These are phyloP conservation scores for Bos indicus DNA, from an alignment of 2,113 vertebrate species.

Conservation along the genomic window DNA sequence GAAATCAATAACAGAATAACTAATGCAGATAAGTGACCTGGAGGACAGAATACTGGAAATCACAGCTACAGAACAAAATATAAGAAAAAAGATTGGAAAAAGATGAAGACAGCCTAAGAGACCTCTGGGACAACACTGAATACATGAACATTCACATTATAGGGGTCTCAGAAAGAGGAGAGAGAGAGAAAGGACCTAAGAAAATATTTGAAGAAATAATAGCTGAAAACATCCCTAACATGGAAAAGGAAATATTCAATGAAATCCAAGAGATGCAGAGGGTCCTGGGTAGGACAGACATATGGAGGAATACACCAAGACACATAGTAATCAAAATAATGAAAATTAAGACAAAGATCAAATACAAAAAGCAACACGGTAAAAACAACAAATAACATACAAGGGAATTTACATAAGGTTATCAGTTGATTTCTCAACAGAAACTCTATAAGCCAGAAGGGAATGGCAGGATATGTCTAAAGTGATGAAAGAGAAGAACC, in stretches of 20 bases:
- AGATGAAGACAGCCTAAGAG: neutral
- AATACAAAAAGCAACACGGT: neutral
- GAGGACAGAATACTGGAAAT: neutral
- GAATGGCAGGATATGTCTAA: neutral
- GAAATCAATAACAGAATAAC: neutral
- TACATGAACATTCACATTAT: neutral
- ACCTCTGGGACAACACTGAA: neutral
- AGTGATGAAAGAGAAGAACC: neutral
- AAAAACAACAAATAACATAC: neutral
- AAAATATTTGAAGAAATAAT: neutral
- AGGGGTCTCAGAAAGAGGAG: neutral
- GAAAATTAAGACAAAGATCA: neutral
- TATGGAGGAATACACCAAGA: neutral
- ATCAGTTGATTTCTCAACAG: neutral
- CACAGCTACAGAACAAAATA: neutral
- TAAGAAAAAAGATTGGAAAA: neutral
- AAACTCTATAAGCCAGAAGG: neutral
- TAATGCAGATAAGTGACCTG: neutral
- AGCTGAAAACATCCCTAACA: neutral
- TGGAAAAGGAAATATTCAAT: neutral
- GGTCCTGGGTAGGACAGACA: neutral
- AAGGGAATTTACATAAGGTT: neutral
- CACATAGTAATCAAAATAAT: neutral
- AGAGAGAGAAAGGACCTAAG: neutral
- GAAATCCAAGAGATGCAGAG: neutral